Percentiles rank a stretch among this genome's conserved stretches.
These are phyloP conservation scores for Macropus fuliginosus DNA, from an alignment of 2,797 vertebrate species.

Conservation along the genomic window DNA sequence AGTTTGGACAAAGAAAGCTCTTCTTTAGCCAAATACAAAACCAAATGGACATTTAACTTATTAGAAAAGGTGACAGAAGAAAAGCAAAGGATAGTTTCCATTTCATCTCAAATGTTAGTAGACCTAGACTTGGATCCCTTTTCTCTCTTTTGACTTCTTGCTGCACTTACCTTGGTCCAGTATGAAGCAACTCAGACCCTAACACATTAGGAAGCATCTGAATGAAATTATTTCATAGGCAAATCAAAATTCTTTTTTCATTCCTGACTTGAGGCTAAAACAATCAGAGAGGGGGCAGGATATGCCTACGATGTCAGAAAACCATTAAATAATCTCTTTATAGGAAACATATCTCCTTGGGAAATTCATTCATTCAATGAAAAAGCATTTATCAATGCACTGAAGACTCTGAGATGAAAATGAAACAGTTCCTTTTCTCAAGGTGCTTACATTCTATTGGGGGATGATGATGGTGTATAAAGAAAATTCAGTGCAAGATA, in stretches of 20 bases:
- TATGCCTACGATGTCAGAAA: neutral
- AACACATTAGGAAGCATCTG: neutral
- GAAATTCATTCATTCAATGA: neutral
- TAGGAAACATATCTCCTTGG: neutral
- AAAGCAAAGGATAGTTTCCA: neutral
- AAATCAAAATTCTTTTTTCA: neutral
- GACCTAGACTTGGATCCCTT: neutral
- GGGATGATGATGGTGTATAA: neutral
- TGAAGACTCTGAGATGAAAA: neutral
- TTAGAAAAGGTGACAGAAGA: neutral
- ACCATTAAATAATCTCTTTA: neutral
- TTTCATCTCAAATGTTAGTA: neutral
- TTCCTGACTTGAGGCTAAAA: neutral
- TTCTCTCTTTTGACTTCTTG: slow-evolving; percentile 8
- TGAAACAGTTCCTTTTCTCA: neutral
- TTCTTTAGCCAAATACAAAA: neutral
- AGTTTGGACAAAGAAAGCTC: neutral
- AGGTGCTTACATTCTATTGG: slow-evolving; percentile 7
- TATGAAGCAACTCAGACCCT: neutral
- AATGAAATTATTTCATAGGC: neutral
- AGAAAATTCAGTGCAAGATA: neutral
- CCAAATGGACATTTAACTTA: neutral
- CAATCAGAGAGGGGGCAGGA: neutral
- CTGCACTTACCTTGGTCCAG: neutral
- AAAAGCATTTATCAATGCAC: neutral